These are phyloP conservation scores for Thereva unica DNA, from an alignment of 2,888 invertebrate genomes.

Conservation along the genomic window DNA sequence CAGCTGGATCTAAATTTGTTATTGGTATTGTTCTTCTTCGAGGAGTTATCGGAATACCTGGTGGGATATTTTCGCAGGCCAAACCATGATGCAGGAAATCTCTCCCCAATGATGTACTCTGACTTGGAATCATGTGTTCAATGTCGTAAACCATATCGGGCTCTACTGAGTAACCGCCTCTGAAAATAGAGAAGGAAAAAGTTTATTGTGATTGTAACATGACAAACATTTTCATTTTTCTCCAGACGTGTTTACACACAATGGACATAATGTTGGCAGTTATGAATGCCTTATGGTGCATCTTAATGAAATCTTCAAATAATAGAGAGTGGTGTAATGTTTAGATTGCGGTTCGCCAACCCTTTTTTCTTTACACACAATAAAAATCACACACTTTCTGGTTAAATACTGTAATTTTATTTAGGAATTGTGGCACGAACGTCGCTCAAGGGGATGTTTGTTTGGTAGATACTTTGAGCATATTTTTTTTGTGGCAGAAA, in stretches of 20 bases:
- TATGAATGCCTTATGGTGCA: neutral
- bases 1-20: slow-evolving; percentile 56
- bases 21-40: slow-evolving; percentile 55
- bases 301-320: slow-evolving; percentile 13
- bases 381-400: slow-evolving; percentile 31
- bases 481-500: slow-evolving; percentile 3
- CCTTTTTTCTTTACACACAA: slow-evolving; percentile 24
- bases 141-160: slow-evolving; percentile 56
- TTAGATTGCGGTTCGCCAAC: slow-evolving; percentile 1
- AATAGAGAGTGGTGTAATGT: neutral
- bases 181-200: slow-evolving; percentile 4
- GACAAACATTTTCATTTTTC: neutral
- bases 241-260: neutral
- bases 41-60: slow-evolving; percentile 46
- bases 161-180: neutral
- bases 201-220: neutral
- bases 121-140: slow-evolving; percentile 54
- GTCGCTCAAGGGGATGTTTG: slow-evolving; percentile 4
- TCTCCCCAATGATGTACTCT: slow-evolving; percentile 55
- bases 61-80: slow-evolving; percentile 55
- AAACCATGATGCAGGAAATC: slow-evolving; percentile 52
- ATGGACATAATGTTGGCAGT: neutral
- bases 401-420: slow-evolving; percentile 37
- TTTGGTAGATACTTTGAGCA: neutral
- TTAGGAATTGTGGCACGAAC: slow-evolving; percentile 11